Evolutionary conservation across 2,113 vertebrate genomes (phyloP).

Genomic region (Labeo rohita): DNA sequence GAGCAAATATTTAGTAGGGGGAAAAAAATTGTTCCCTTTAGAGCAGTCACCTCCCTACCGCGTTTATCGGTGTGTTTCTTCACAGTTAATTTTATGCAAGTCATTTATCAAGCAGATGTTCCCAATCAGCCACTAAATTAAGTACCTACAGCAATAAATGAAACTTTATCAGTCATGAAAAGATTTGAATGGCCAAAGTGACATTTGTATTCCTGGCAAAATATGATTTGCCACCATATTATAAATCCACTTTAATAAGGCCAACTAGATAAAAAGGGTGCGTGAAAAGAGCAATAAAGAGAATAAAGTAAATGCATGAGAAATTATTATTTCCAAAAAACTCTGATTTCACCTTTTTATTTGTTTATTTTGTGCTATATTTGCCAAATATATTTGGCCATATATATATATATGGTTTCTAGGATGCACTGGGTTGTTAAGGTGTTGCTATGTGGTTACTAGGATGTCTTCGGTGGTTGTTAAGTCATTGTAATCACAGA

Average conservation of each 20-base stretch:
- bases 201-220: slow-evolving; percentile 48
- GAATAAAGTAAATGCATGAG: background rate
- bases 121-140: slow-evolving; percentile 69
- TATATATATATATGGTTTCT: no score
- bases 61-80: slow-evolving; percentile 64
- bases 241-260: slow-evolving; percentile 58
- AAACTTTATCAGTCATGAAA: slow-evolving; percentile 69
- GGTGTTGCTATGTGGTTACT: no score
- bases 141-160: slow-evolving; percentile 69
- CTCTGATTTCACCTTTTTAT: no score
- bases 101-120: slow-evolving; percentile 75
- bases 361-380: background rate
- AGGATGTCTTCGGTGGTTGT: no score
- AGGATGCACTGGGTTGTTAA: no score
- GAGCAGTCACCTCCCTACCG: slow-evolving; percentile 60
- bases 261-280: slow-evolving; percentile 48
- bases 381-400: background rate
- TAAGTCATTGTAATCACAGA: no score
- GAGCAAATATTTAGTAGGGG: slow-evolving; percentile 60
- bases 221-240: slow-evolving; percentile 62
- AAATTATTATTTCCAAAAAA: background rate
- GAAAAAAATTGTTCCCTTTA: slow-evolving; percentile 57
- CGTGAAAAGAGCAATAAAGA: background rate
- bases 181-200: slow-evolving; percentile 55
- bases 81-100: slow-evolving; percentile 72